Evolutionary conservation across 2,113 vertebrate species (phyloP).

Genomic region (Oryzias celebensis): DNA sequence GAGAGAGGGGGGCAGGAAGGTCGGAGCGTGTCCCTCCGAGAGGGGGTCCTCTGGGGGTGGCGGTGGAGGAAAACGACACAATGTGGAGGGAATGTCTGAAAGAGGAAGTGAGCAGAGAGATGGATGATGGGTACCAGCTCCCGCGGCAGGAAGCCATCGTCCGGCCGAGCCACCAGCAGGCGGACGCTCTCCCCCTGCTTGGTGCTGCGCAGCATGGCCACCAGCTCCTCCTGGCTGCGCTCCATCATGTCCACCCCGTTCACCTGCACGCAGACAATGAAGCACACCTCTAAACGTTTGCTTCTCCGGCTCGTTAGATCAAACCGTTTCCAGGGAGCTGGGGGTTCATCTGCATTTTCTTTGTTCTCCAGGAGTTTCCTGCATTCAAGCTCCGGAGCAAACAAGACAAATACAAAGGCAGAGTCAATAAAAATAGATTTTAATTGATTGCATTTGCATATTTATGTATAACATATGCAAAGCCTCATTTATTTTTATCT

Average conservation of each 20-base stretch:
- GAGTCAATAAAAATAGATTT: too few relatives aligned
- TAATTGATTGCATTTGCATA: too few relatives aligned
- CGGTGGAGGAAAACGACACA: constrained; percentile 11
- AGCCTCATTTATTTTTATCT: too few relatives aligned
- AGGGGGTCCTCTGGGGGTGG: not conserved
- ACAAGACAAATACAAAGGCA: too few relatives aligned
- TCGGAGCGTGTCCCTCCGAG: constrained; percentile 23
- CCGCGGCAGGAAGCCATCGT: constrained; percentile 88
- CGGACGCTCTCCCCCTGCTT: constrained; percentile 88
- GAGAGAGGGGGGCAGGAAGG: constrained; percentile 52
- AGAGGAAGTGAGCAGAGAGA: not conserved
- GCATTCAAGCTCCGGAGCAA: too few relatives aligned
- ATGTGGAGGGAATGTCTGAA: constrained; percentile 19
- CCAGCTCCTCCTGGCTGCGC: constrained; percentile 91
- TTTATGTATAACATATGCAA: too few relatives aligned
- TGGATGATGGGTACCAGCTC: constrained; percentile 82
- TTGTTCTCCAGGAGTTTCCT: too few relatives aligned
- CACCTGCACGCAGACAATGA: constrained; percentile 77
- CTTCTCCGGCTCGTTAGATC: too few relatives aligned
- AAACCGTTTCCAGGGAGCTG: too few relatives aligned
- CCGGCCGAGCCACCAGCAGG: constrained; percentile 86
- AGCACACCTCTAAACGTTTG: not conserved
- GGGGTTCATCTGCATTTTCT: too few relatives aligned
- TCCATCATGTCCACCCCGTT: constrained; percentile 89
- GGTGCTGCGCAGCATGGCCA: constrained; percentile 92